These are phyloP conservation scores for Peucedramus taeniatus DNA, from an alignment of 2,113 vertebrate species.

Conservation along the genomic window DNA sequence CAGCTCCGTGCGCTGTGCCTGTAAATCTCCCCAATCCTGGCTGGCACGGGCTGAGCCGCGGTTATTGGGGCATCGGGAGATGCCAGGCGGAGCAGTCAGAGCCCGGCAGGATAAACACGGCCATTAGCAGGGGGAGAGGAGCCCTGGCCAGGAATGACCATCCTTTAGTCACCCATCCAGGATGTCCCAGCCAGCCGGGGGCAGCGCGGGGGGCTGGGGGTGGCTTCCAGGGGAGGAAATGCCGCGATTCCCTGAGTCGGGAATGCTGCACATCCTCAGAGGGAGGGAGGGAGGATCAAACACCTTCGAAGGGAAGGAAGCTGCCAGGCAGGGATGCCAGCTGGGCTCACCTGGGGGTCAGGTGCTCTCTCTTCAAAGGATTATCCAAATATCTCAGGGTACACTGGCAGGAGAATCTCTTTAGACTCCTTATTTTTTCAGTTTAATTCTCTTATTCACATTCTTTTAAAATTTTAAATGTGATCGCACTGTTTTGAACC, in stretches of 20 bases:
- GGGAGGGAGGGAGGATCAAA: background rate
- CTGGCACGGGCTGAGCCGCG: background rate
- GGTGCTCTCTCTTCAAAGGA: background rate
- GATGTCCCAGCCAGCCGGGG: background rate
- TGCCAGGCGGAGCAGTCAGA: slow-evolving; percentile 43
- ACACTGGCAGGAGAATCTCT: background rate
- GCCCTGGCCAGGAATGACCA: background rate
- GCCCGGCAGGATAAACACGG: slow-evolving; percentile 4
- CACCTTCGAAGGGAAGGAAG: background rate
- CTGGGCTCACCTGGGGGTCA: background rate
- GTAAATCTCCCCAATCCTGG: background rate
- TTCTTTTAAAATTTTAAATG: background rate
- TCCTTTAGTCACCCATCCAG: slow-evolving; percentile 34
- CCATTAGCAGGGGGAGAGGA: slow-evolving; percentile 31
- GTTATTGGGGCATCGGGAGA: background rate
- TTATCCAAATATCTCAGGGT: background rate
- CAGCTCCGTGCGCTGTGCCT: background rate
- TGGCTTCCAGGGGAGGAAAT: background rate
- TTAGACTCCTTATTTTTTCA: background rate
- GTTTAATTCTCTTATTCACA: background rate
- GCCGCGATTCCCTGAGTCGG: background rate
- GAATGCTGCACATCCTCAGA: background rate
- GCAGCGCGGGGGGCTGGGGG: background rate
- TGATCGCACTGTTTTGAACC: background rate
- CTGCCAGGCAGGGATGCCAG: background rate